A percentile compares a stretch with the other conserved stretches of the same genome.
phyloP scores from a whole-genome alignment of 2,113 vertebrate genomes.

The Bujurquina vittata region DNA sequence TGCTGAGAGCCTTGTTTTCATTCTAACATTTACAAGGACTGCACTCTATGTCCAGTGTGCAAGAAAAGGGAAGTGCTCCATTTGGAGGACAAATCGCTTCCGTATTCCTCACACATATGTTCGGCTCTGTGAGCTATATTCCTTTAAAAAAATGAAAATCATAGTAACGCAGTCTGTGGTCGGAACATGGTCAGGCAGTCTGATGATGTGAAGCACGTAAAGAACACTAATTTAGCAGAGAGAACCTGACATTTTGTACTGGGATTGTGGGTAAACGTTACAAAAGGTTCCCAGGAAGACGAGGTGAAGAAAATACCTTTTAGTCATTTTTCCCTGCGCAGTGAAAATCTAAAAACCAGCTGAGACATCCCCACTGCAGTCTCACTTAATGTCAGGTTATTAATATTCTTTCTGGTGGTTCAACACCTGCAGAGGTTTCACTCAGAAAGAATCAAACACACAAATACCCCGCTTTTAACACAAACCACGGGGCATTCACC shows the following conservation, averaged over 20 bases:
- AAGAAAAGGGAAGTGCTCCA: slow-evolving; percentile 69
- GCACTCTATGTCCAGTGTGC: slow-evolving; percentile 34
- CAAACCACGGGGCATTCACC: not conserved
- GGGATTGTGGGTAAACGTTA: not conserved
- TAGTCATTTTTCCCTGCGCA: not conserved
- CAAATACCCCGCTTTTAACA: not conserved
- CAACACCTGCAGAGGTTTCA: slow-evolving; percentile 51
- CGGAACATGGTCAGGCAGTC: not conserved
- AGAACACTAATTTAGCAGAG: not conserved
- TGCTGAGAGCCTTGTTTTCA: not conserved
- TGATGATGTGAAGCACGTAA: not conserved
- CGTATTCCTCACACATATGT: slow-evolving; percentile 56
- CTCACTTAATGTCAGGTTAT: slow-evolving; percentile 5
- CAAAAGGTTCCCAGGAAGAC: not conserved
- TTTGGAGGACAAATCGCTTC: slow-evolving; percentile 63
- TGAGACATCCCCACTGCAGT: slow-evolving; percentile 12
- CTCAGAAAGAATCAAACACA: slow-evolving; percentile 27
- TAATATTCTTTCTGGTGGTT: slow-evolving; percentile 37
- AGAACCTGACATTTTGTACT: not conserved
- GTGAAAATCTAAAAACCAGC: not conserved
- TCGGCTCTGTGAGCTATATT: not conserved
- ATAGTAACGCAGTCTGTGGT: not conserved
- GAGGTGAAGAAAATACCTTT: not conserved
- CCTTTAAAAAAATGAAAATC: not conserved
- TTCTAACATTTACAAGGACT: not conserved